Base-by-base conservation (phyloP, 1,140 invertebrate genomes). In the silkworm (Bombyx mori) region DNA sequence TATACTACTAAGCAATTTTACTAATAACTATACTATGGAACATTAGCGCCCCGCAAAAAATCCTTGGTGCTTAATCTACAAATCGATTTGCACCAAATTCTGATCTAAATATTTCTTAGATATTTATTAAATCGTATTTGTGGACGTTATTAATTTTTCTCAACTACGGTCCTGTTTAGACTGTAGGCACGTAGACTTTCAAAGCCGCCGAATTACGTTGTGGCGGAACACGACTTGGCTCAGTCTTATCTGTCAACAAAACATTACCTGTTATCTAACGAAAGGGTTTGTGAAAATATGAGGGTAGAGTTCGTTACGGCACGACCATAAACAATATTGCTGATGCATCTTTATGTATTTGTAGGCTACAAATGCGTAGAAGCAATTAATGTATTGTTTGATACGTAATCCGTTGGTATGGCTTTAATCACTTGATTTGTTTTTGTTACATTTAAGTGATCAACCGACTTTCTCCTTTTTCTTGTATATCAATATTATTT, bases 221-320 rank as follows among this genome's bases (percentile, higher is more conserved):
- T 66, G 61, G 59, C 54, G 63, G 57, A 56, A 53, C 70, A 42
- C 63, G 61, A 64, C 66, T 81, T 79, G 76, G 75, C 75, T 68
- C 61, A 57, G 22, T 53, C 71, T 81, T 81, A 81, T 81, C 78
- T 79, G 71, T 79, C 75, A 79, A 78, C 75, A 75, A 73, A 76
- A 75, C 73, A 73, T 71, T 73, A 69, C 68, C 67, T 68, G 66
- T 64, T 65, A 60, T 69, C 65, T 63, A 60, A 52, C 57, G 60
- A 58, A 63, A 72, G 60, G 63, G 63, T 64, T 64, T 62, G 64
- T 63, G 60, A 61, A 66, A 62, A 61, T 61, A 59, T 51, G 42
- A 56, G 54, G 52, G 52, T 54, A n/a, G 35, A 49, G n/a, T 35
- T 35, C 26, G 26, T 35, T 35, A 35, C 26, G 26, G 26, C 26